Percentiles rank a stretch among this genome's conserved stretches.
phyloP scores from a whole-genome alignment of 2,113 vertebrate species.

The Chroicocephalus ridibundus region DNA sequence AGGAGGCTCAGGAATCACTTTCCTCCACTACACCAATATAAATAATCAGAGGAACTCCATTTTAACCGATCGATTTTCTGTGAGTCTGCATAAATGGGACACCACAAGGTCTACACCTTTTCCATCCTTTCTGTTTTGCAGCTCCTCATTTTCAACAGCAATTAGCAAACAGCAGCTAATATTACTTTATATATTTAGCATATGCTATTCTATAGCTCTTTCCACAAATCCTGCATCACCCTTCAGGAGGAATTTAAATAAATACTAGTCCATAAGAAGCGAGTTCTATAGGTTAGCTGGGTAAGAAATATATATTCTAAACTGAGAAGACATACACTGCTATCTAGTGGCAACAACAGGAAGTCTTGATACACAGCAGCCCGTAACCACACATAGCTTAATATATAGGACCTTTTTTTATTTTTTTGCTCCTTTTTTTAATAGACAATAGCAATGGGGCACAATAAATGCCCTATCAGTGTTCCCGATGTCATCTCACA shows the following conservation, averaged over 20 bases:
- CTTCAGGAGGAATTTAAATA: slow-evolving; percentile 4
- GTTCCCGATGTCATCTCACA: background rate
- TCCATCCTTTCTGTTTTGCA: background rate
- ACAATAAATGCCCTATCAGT: background rate
- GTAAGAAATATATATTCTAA: background rate
- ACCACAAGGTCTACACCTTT: background rate
- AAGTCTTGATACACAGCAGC: background rate
- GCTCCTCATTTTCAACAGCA: background rate
- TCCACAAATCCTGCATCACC: background rate
- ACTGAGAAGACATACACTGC: slow-evolving; percentile 63
- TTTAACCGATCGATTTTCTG: background rate
- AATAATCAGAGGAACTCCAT: background rate
- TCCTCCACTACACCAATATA: background rate
- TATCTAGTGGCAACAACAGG: slow-evolving; percentile 65
- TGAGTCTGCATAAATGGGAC: background rate
- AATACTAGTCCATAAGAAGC: background rate
- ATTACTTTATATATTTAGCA: background rate
- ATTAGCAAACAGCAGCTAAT: background rate
- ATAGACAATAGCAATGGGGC: background rate
- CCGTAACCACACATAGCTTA: background rate
- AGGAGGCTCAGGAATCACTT: background rate
- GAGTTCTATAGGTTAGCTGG: background rate
- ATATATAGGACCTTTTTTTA: background rate
- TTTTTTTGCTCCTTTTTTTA: background rate
- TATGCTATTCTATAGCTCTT: background rate